Evolutionary conservation across 23 tunicate species (phyloP).

Genomic region (Trididemnum nubilum): DNA sequence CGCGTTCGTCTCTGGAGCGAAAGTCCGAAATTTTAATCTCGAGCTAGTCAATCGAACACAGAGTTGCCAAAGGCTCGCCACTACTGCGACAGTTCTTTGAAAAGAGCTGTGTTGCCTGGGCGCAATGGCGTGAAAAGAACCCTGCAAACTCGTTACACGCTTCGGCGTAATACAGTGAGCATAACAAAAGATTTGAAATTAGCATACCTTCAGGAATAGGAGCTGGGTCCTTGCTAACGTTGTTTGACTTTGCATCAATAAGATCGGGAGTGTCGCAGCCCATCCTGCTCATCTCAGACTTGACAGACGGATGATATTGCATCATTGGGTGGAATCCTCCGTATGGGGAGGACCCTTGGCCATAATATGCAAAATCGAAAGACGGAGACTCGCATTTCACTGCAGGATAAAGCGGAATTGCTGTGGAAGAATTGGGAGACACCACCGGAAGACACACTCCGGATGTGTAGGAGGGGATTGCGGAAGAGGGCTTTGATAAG

Average conservation of each 20-base stretch:
- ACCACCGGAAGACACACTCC: no score
- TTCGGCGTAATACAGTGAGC: no score
- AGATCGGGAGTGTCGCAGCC: neutral
- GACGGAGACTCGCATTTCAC: conserved; percentile 21
- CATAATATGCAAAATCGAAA: neutral
- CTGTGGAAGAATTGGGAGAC: neutral
- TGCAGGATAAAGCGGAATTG: neutral
- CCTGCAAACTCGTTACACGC: no score
- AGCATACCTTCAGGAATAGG: conserved; percentile 61
- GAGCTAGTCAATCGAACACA: no score
- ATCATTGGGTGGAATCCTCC: neutral
- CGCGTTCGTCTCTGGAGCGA: no score
- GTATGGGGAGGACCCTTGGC: neutral
- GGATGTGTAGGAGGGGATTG: neutral
- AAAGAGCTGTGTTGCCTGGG: no score
- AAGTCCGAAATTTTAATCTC: no score
- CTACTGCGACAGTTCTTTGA: no score
- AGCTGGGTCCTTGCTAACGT: conserved; percentile 51
- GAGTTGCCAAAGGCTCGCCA: no score
- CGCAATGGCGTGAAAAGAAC: no score
- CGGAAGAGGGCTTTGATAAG: conserved; percentile 40
- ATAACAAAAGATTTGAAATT: no score
- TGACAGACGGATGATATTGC: neutral
- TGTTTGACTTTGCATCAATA: conserved; percentile 22
- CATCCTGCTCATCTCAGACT: neutral